phyloP scores from a whole-genome alignment of 1,140 invertebrate genomes.

The Metaphire vulgaris region DNA sequence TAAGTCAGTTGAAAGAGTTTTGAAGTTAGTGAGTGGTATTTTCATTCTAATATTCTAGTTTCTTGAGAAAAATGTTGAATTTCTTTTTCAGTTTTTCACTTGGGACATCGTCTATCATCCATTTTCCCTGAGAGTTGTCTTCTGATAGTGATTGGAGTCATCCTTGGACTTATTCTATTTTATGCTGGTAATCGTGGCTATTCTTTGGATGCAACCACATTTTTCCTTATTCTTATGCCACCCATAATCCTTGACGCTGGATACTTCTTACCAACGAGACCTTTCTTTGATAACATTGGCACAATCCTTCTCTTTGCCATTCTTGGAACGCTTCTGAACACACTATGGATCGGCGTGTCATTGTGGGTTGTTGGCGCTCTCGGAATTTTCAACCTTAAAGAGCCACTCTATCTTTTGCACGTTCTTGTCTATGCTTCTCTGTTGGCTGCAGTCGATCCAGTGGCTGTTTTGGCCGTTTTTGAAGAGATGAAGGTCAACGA shows the following conservation, averaged over 20 bases:
- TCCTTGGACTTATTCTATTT: slow-evolving; percentile 65
- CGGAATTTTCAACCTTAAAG: background rate
- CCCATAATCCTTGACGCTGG: slow-evolving; percentile 52
- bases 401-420: slow-evolving; percentile 31
- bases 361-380: background rate
- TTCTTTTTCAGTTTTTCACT: slow-evolving; percentile 53
- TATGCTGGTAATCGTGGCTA: slow-evolving; percentile 34
- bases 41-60: too few species aligned
- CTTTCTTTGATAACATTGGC: slow-evolving; percentile 51
- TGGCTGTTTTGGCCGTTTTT: slow-evolving; percentile 82
- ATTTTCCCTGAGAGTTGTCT: slow-evolving; percentile 77
- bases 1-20: too few species aligned
- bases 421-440: slow-evolving; percentile 37
- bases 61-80: too few species aligned
- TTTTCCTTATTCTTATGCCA: slow-evolving; percentile 51
- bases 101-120: slow-evolving; percentile 49
- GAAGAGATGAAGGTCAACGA: slow-evolving; percentile 98
- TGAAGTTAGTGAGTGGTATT: too few species aligned
- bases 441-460: slow-evolving; percentile 52
- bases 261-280: slow-evolving; percentile 49
- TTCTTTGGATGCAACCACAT: slow-evolving; percentile 43
- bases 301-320: slow-evolving; percentile 49
- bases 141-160: slow-evolving; percentile 86
- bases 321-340: slow-evolving; percentile 38
- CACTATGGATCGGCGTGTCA: slow-evolving; percentile 32